Conservation (phyloP, 64 coral and sea anemone genomes). For the Catalaphyllia jardinei region DNA sequence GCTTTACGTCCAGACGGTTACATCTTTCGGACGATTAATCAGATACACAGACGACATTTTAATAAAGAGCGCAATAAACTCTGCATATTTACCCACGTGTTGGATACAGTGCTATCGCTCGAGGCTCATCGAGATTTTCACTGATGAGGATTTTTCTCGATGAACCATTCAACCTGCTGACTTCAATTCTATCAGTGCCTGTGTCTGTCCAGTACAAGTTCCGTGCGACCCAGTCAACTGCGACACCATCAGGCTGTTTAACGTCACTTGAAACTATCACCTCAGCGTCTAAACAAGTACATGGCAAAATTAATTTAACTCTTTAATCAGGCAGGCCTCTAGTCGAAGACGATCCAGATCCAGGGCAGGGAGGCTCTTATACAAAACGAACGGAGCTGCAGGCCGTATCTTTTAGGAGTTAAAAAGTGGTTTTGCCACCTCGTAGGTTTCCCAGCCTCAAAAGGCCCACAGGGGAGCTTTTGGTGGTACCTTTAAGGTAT, state of each 20-base stretch:
- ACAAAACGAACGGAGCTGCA: too few species aligned
- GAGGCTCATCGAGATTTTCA: conserved; percentile 70
- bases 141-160: conserved; percentile 71
- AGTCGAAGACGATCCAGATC: too few species aligned
- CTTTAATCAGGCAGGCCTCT: too few species aligned
- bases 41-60: too few species aligned
- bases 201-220: conserved; percentile 95
- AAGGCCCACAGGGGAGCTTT: too few species aligned
- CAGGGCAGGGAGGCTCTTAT: too few species aligned
- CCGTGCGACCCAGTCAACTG: conserved; percentile 87
- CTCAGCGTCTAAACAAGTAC: conserved; percentile 32
- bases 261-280: conserved; percentile 52
- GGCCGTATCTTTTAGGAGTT: too few species aligned
- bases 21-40: too few species aligned
- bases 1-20: too few species aligned
- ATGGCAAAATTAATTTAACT: not conserved
- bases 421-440: too few species aligned
- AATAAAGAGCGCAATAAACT: not conserved
- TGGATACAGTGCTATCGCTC: conserved; percentile 86
- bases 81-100: conserved; percentile 49
- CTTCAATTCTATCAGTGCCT: conserved; percentile 80
- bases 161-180: conserved; percentile 72
- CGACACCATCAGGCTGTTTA: conserved; percentile 75
- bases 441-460: too few species aligned
- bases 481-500: too few species aligned